A percentile compares a stretch with the other conserved stretches of the same genome.
phyloP scores from a whole-genome alignment of 2,797 vertebrate species.

The Crocodylus rhombifer region DNA sequence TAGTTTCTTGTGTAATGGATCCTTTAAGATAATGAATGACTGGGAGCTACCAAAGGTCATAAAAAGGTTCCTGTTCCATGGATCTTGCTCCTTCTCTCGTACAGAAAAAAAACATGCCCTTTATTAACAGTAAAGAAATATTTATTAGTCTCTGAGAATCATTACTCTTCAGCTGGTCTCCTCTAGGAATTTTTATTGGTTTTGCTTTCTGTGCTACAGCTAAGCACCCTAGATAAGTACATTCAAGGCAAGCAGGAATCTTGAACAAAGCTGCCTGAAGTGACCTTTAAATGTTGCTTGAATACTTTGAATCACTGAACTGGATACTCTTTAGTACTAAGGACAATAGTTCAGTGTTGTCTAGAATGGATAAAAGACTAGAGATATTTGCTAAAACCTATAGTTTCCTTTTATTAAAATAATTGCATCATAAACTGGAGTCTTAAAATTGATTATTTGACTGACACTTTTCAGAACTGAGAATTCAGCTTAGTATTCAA shows the following conservation, averaged over 20 bases:
- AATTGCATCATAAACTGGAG: slow-evolving; percentile 43
- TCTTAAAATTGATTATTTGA: slow-evolving; percentile 29
- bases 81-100: not conserved
- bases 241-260: slow-evolving; percentile 29
- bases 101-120: not conserved
- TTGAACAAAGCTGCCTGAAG: slow-evolving; percentile 44
- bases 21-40: not conserved
- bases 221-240: not conserved
- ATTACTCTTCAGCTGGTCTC: slow-evolving; percentile 18
- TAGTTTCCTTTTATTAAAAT: slow-evolving; percentile 46
- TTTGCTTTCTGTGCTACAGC: slow-evolving; percentile 24
- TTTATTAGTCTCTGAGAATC: slow-evolving; percentile 28
- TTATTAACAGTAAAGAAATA: slow-evolving; percentile 35
- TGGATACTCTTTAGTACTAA: not conserved
- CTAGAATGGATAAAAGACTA: slow-evolving; percentile 12
- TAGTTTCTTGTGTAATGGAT: not conserved
- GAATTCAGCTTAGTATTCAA: not conserved
- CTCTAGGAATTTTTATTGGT: slow-evolving; percentile 50
- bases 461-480: not conserved
- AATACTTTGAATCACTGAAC: slow-evolving; percentile 39
- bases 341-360: slow-evolving; percentile 49
- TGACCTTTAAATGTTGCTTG: slow-evolving; percentile 32
- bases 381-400: slow-evolving; percentile 3
- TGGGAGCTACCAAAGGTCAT: not conserved
- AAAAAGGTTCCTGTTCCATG: not conserved